Percentiles rank a stretch among this genome's conserved stretches.
phyloP scores from a whole-genome alignment of 2,113 vertebrate genomes.

The Chaetura pelagica region DNA sequence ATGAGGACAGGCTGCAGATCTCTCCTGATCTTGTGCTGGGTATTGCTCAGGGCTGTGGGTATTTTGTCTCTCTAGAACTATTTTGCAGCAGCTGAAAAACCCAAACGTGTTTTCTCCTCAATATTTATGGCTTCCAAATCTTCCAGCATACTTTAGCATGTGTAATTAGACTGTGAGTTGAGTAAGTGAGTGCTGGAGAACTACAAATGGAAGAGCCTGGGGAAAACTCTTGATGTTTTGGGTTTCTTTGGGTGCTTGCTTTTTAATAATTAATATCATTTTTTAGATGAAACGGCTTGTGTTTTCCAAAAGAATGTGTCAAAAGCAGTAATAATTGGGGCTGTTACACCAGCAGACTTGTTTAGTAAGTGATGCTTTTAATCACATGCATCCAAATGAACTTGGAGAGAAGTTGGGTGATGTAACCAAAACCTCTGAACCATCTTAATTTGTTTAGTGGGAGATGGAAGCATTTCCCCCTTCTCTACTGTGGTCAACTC shows the following conservation, averaged over 20 bases:
- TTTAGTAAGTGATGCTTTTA: constrained; percentile 6
- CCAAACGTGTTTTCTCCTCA: background rate
- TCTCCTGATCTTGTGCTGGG: background rate
- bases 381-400: background rate
- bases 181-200: background rate
- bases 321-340: constrained; percentile 15
- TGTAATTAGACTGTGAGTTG: constrained; percentile 54
- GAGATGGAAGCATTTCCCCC: background rate
- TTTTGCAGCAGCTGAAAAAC: constrained; percentile 13
- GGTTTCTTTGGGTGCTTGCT: constrained; percentile 55
- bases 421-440: background rate
- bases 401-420: background rate
- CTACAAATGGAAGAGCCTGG: constrained; percentile 6
- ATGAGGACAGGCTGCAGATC: background rate
- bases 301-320: constrained; percentile 18
- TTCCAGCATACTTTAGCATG: constrained; percentile 23
- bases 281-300: constrained; percentile 58
- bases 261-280: constrained; percentile 60
- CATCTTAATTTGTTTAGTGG: background rate
- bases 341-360: background rate
- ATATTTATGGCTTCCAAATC: constrained; percentile 50
- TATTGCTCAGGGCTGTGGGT: background rate
- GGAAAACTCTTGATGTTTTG: constrained; percentile 39
- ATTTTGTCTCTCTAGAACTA: background rate
- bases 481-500: background rate